Evolutionary conservation across 2,113 vertebrate species (phyloP).

Genomic region (Melanotaenia duboulayi): DNA sequence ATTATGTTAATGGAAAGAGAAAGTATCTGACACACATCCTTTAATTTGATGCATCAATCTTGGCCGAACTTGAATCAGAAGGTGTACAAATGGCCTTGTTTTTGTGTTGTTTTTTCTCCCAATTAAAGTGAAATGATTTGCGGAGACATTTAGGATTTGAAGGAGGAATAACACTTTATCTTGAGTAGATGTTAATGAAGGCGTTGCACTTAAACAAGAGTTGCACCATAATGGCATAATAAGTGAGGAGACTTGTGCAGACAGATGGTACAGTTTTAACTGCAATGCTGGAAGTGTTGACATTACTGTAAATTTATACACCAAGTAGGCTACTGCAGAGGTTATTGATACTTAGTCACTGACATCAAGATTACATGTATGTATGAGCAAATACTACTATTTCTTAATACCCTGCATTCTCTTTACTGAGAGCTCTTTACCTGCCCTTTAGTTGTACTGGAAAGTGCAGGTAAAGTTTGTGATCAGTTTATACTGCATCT

Average conservation of each 20-base stretch:
- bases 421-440: too few relatives aligned
- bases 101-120: too few relatives aligned
- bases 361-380: neutral
- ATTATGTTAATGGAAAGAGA: slow-evolving; percentile 17
- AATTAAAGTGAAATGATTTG: too few relatives aligned
- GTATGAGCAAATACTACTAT: too few relatives aligned
- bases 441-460: too few relatives aligned
- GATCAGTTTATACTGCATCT: too few relatives aligned
- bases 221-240: neutral
- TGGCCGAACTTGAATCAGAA: neutral
- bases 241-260: neutral
- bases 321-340: neutral
- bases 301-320: neutral
- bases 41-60: slow-evolving; percentile 36
- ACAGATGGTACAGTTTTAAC: neutral
- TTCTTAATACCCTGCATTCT: too few relatives aligned
- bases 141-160: neutral
- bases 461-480: too few relatives aligned
- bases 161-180: slow-evolving; percentile 15
- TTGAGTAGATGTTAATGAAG: slow-evolving; percentile 5
- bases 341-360: neutral
- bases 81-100: neutral
- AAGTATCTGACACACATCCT: slow-evolving; percentile 21
- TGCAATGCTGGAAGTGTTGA: neutral
- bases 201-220: too few relatives aligned